Percentiles rank a stretch among this genome's conserved stretches.
phyloP scores from a whole-genome alignment of 2,888 invertebrate genomes.

The Caenorhabditis drosophilae region DNA sequence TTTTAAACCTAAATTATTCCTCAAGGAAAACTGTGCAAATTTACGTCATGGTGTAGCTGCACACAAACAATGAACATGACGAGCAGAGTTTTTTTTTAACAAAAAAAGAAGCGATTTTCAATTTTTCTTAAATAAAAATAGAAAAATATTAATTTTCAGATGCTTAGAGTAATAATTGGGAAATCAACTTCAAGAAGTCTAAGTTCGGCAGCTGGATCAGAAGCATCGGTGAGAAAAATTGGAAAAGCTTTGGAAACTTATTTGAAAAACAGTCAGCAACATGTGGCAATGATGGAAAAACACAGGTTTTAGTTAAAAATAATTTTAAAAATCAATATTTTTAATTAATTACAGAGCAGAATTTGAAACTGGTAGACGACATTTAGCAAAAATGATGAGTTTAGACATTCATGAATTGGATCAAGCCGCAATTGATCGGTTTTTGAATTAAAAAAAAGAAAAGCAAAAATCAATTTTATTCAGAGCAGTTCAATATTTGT shows the following conservation, averaged over 20 bases:
- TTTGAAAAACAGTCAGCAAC: conserved; percentile 66
- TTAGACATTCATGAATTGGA: conserved; percentile 83
- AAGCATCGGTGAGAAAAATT: conserved; percentile 38
- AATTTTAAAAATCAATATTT: conserved; percentile 2
- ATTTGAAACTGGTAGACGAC: conserved; percentile 88
- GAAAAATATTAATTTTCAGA: too few species aligned
- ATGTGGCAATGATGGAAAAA: conserved; percentile 53
- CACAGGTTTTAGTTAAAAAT: conserved; percentile 28
- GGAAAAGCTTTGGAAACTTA: conserved; percentile 59
- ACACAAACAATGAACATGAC: too few species aligned
- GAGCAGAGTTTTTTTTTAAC: too few species aligned
- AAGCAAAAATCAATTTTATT: conserved; percentile 56
- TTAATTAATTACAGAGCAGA: conserved; percentile 75
- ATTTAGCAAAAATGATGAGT: conserved; percentile 99
- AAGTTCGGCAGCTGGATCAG: background rate
- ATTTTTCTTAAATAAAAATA: too few species aligned
- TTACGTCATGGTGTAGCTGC: too few species aligned
- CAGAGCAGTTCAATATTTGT: conserved; percentile 89
- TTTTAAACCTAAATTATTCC: too few species aligned
- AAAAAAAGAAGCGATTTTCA: too few species aligned
- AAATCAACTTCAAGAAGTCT: too few species aligned
- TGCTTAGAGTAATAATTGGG: too few species aligned
- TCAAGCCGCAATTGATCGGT: conserved; percentile 83
- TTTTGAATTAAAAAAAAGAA: conserved; percentile 2
- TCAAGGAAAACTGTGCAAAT: too few species aligned